phyloP scores from a whole-genome alignment of 2,888 invertebrate species.

The Diabrotica balteata region DNA sequence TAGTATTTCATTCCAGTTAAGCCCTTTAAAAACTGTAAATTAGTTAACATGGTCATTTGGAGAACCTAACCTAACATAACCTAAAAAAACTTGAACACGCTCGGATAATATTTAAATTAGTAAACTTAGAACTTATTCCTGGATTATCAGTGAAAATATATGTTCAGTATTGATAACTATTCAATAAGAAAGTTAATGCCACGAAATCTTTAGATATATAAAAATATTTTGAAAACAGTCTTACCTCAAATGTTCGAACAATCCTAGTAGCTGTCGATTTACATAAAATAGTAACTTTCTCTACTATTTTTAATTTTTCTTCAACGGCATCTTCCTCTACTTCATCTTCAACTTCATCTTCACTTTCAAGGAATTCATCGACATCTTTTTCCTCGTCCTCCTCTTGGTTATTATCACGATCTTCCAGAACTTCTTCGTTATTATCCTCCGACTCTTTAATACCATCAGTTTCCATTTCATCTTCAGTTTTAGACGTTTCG shows the following conservation, averaged over 20 bases:
- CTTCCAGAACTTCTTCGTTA: slow-evolving; percentile 31
- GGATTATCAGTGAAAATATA: no score
- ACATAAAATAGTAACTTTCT: slow-evolving; percentile 66
- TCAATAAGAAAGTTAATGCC: no score
- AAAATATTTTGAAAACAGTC: slow-evolving; percentile 1
- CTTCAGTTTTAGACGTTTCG: slow-evolving; percentile 20
- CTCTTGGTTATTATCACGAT: slow-evolving; percentile 29
- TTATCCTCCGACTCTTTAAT: slow-evolving; percentile 41
- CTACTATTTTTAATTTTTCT: slow-evolving; percentile 49
- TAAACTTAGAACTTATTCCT: no score
- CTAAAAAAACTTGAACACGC: no score
- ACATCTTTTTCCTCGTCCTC: slow-evolving; percentile 50
- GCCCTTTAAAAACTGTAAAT: no score
- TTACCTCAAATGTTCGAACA: slow-evolving; percentile 60
- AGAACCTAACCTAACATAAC: no score
- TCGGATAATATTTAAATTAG: no score
- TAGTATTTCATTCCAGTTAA: no score
- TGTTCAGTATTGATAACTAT: no score
- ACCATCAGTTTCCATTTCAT: slow-evolving; percentile 38
- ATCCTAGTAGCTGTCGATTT: slow-evolving; percentile 79
- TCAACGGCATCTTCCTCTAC: slow-evolving; percentile 37
- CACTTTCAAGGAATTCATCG: slow-evolving; percentile 57
- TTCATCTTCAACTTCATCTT: slow-evolving; percentile 52
- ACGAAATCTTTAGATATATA: no score
- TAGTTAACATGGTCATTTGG: no score